Conservation (phyloP, 2,113 vertebrate genomes). For the Beaufortia kweichowensis region DNA sequence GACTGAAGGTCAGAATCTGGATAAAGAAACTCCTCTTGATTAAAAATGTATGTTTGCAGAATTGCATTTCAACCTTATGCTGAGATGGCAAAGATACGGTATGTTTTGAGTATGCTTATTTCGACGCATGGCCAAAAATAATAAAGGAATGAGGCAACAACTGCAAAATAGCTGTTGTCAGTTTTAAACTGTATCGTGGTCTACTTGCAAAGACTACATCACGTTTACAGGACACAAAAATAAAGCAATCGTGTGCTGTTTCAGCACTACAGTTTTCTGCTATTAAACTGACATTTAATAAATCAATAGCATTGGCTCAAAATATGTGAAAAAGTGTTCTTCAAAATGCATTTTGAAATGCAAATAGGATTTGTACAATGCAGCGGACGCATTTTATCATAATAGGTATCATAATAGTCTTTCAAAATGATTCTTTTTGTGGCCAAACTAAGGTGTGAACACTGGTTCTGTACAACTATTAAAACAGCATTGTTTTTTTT, state of each 20-base stretch:
- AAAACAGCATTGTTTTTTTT: no score
- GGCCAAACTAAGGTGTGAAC: background rate
- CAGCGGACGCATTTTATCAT: no score
- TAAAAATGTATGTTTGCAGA: conserved; percentile 78
- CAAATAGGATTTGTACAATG: background rate
- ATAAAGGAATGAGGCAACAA: conserved; percentile 24
- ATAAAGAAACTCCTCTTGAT: conserved; percentile 62
- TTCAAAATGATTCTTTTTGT: background rate
- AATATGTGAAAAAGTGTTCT: background rate
- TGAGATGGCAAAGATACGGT: conserved; percentile 62
- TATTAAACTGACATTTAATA: no score
- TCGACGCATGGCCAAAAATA: conserved; percentile 47
- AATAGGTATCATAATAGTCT: background rate
- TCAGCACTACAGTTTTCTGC: background rate
- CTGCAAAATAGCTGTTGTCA: conserved; percentile 15
- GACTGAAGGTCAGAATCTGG: conserved; percentile 74
- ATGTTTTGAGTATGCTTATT: conserved; percentile 53
- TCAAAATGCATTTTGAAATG: background rate
- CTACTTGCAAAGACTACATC: background rate
- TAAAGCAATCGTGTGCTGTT: background rate
- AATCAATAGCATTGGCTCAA: background rate
- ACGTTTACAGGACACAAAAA: background rate
- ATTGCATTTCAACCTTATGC: conserved; percentile 66
- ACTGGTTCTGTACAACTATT: no score
- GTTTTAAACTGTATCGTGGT: conserved; percentile 1